These are phyloP conservation scores for Chaetops frenatus DNA, from an alignment of 2,113 vertebrate species.

Conservation along the genomic window DNA sequence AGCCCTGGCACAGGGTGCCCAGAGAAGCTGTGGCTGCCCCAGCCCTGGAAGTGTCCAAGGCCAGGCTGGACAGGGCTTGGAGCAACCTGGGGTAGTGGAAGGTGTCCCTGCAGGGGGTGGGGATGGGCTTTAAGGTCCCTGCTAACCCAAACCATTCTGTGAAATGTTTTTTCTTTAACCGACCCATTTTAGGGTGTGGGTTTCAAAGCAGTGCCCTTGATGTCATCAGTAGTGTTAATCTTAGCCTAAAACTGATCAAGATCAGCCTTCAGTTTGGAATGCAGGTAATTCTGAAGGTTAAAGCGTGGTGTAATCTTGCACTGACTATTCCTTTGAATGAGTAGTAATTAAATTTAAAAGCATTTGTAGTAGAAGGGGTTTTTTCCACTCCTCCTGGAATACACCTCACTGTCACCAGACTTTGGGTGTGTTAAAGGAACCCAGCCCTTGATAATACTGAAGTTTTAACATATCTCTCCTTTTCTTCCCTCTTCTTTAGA, in stretches of 20 bases:
- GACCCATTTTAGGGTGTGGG: not conserved
- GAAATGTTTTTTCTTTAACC: not conserved
- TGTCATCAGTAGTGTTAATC: not conserved
- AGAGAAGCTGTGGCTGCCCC: not conserved
- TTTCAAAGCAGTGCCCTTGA: not conserved
- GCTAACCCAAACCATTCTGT: not conserved
- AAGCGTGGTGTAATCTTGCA: not conserved
- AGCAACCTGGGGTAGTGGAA: not conserved
- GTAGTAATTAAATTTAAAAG: not conserved
- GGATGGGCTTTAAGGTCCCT: not conserved
- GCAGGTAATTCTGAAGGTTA: not conserved
- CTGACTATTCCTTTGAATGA: not conserved
- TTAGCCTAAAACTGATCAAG: not conserved
- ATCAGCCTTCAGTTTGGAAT: not conserved
- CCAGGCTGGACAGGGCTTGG: not conserved
- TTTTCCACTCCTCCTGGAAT: not conserved
- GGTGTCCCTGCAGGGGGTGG: not conserved
- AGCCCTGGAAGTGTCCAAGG: not conserved
- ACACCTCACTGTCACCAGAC: not conserved
- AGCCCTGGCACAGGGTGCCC: not conserved
- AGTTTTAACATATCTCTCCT: not conserved
- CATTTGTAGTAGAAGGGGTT: not conserved
- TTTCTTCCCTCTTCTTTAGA: conserved; percentile 68
- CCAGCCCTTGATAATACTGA: not conserved
- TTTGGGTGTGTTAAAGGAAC: not conserved